These are phyloP conservation scores for Sialis lutaria DNA, from an alignment of 2,888 invertebrate species.

Conservation along the genomic window DNA sequence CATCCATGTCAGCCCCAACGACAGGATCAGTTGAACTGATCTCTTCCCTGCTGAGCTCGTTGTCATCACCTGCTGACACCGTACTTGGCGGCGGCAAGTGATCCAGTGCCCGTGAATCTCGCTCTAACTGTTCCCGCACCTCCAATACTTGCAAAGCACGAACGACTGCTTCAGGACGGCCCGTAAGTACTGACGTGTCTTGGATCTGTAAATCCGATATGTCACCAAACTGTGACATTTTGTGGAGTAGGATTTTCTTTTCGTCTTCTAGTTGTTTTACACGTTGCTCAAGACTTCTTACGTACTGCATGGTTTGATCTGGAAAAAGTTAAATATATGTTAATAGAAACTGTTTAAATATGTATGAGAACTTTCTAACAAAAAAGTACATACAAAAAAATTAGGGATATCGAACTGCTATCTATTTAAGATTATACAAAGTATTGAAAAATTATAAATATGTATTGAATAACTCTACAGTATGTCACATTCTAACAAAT, in stretches of 20 bases:
- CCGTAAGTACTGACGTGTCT: constrained; percentile 28
- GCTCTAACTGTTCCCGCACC: constrained; percentile 72
- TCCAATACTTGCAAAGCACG: constrained; percentile 84
- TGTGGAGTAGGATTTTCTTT: constrained; percentile 39
- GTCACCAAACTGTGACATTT: constrained; percentile 27
- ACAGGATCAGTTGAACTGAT: not conserved
- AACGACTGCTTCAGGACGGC: constrained; percentile 81
- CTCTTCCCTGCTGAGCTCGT: constrained; percentile 50
- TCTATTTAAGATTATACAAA: not conserved
- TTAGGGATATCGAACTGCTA: not conserved
- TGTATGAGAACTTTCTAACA: too few relatives aligned
- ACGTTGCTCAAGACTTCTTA: constrained; percentile 72
- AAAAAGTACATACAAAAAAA: too few relatives aligned
- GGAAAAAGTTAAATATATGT: constrained; percentile 13
- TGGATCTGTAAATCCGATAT: constrained; percentile 12
- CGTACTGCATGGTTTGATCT: constrained; percentile 86
- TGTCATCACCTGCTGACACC: not conserved
- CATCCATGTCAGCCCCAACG: constrained; percentile 42
- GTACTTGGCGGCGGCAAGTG: constrained; percentile 16
- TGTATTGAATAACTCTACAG: too few relatives aligned
- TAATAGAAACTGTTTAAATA: too few relatives aligned
- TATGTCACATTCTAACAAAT: not conserved
- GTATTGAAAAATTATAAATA: too few relatives aligned
- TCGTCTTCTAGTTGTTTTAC: constrained; percentile 73
- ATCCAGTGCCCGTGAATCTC: constrained; percentile 33